Percentiles rank a stretch among this genome's conserved stretches.
phyloP scores from a whole-genome alignment of 1,140 invertebrate species.

The Solen grandis region DNA sequence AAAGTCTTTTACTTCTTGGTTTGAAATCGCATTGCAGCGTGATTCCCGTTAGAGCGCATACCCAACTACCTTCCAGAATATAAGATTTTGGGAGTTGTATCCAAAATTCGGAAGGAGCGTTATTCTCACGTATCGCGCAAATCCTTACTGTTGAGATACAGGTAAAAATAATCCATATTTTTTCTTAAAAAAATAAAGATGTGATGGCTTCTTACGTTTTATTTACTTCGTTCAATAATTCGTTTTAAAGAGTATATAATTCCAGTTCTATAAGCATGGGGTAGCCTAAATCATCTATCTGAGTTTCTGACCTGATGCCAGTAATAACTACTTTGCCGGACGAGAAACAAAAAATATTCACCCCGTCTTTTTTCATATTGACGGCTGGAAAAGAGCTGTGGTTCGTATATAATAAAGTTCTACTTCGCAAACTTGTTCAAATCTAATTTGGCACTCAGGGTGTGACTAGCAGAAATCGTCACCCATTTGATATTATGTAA shows the following conservation, averaged over 20 bases:
- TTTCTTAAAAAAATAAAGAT: neutral
- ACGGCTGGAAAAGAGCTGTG: slow-evolving; percentile 3
- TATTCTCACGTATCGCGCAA: slow-evolving; percentile 5
- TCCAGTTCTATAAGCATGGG: slow-evolving; percentile 3
- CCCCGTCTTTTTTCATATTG: neutral
- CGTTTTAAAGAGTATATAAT: neutral
- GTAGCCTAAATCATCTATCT: neutral
- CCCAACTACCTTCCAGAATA: slow-evolving; percentile 33
- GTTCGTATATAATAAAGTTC: too few relatives aligned
- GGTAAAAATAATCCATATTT: slow-evolving; percentile 31
- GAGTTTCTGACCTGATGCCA: neutral
- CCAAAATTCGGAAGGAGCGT: slow-evolving; percentile 20
- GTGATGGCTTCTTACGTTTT: slow-evolving; percentile 8
- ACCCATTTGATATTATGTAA: too few relatives aligned
- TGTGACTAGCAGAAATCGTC: too few relatives aligned
- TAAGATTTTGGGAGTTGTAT: slow-evolving; percentile 35
- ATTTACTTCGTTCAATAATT: too few relatives aligned
- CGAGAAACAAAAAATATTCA: neutral
- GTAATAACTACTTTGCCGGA: neutral
- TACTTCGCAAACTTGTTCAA: neutral
- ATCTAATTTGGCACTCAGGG: too few relatives aligned
- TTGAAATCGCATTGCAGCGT: neutral
- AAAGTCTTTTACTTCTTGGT: neutral
- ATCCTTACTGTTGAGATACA: slow-evolving; percentile 38
- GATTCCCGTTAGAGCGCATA: slow-evolving; percentile 39